Conservation (phyloP, 2,797 vertebrate genomes). For the Neosilurus hyrtlii region DNA sequence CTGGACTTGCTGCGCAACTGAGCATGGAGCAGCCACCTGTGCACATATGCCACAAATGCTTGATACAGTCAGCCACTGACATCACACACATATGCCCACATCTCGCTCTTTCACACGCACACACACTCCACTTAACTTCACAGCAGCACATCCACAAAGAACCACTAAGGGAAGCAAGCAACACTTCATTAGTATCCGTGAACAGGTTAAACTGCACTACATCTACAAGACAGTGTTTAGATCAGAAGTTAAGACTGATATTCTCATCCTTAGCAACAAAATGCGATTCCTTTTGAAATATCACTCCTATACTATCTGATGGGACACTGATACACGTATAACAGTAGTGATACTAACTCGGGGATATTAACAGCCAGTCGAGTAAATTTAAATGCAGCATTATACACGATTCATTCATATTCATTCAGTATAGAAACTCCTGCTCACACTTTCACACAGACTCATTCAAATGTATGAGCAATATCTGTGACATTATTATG, state of each 20-base stretch:
- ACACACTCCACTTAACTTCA: not conserved
- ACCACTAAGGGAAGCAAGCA: not conserved
- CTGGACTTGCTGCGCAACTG: conserved; percentile 59
- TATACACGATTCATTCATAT: not conserved
- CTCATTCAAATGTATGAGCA: not conserved
- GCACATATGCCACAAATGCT: conserved; percentile 47
- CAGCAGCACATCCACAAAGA: not conserved
- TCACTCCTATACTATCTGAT: not conserved
- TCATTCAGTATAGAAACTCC: not conserved
- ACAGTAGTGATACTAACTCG: not conserved
- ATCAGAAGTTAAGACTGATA: not conserved
- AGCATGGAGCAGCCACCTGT: conserved; percentile 57
- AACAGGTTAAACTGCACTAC: not conserved
- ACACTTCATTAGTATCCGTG: too few relatives aligned
- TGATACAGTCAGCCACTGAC: conserved; percentile 31
- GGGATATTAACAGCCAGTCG: not conserved
- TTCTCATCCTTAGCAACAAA: not conserved
- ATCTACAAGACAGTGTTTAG: not conserved
- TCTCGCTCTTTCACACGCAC: conserved; percentile 45
- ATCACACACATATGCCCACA: conserved; percentile 17
- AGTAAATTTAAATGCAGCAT: not conserved
- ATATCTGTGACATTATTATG: not conserved
- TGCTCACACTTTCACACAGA: not conserved
- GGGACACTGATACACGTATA: too few relatives aligned
- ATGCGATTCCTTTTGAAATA: not conserved